Evolutionary conservation across 2,888 invertebrate species (phyloP).

Genomic region (Atethmia centrago): DNA sequence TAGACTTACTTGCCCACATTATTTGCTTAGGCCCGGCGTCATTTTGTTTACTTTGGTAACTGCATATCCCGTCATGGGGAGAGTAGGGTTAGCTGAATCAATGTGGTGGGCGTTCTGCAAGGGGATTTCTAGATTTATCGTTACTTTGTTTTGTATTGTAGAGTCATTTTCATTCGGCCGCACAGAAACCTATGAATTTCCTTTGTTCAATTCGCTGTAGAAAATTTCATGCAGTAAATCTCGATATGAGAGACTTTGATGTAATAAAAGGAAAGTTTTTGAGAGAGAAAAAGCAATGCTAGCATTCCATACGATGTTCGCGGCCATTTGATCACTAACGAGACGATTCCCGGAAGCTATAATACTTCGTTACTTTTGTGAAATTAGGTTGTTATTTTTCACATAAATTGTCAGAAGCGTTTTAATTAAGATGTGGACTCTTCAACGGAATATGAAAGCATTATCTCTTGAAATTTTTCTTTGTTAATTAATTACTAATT

Average conservation of each 20-base stretch:
- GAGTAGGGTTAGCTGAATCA: constrained; percentile 83
- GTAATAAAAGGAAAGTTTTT: constrained; percentile 80
- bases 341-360: constrained; percentile 85
- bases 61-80: constrained; percentile 80
- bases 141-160: constrained; percentile 72
- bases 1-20: constrained; percentile 81
- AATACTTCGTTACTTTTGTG: constrained; percentile 81
- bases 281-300: constrained; percentile 78
- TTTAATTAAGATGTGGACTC: constrained; percentile 73
- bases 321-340: constrained; percentile 85
- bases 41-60: constrained; percentile 83
- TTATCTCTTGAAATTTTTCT: constrained; percentile 45
- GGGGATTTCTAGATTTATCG: constrained; percentile 84
- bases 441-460: constrained; percentile 41
- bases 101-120: constrained; percentile 82
- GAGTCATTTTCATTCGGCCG: constrained; percentile 70
- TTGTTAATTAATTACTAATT: constrained; percentile 43
- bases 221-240: constrained; percentile 74
- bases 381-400: constrained; percentile 80
- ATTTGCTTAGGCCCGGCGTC: constrained; percentile 83
- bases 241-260: constrained; percentile 82
- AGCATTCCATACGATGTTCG: constrained; percentile 81
- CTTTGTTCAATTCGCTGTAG: constrained; percentile 70
- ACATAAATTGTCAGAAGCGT: constrained; percentile 74
- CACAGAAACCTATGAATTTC: constrained; percentile 66